Evolutionary conservation across 1,140 invertebrate genomes (phyloP).

Genomic region (Trichogramma pretiosum): DNA sequence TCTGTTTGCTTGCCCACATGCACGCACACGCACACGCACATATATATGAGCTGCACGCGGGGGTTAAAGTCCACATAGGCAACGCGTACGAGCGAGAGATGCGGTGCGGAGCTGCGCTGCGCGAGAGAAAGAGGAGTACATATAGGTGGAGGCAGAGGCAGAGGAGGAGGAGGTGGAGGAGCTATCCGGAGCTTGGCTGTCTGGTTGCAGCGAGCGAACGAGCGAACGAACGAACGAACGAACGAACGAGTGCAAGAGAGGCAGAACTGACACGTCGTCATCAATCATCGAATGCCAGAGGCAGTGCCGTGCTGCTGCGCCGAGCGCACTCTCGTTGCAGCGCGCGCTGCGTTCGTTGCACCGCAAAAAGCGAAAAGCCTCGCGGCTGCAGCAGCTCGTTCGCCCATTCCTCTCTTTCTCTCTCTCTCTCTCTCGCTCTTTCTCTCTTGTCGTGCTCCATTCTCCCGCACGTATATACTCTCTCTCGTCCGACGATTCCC

Average conservation of each 20-base stretch:
- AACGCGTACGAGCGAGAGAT: background rate
- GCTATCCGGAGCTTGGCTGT: no score
- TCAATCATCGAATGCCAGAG: constrained; percentile 42
- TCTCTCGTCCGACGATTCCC: no score
- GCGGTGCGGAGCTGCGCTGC: background rate
- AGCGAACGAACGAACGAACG: background rate
- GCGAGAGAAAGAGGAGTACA: background rate
- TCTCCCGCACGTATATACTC: no score
- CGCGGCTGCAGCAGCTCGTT: background rate
- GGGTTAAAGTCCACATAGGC: no score
- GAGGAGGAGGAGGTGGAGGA: background rate
- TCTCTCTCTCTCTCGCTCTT: constrained; percentile 14
- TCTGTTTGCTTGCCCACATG: no score
- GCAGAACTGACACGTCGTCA: constrained; percentile 29
- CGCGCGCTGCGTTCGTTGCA: no score
- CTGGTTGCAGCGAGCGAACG: background rate
- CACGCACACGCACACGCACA: background rate
- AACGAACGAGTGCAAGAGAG: background rate
- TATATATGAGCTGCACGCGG: background rate
- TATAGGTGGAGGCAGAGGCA: no score
- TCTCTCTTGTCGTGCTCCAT: constrained; percentile 3
- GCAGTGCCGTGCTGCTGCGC: constrained; percentile 21
- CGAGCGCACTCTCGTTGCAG: background rate
- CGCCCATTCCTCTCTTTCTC: background rate
- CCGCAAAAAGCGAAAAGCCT: constrained; percentile 5